Evolutionary conservation across 2,113 vertebrate genomes (phyloP).

Genomic region (Mastomys natalensis): DNA sequence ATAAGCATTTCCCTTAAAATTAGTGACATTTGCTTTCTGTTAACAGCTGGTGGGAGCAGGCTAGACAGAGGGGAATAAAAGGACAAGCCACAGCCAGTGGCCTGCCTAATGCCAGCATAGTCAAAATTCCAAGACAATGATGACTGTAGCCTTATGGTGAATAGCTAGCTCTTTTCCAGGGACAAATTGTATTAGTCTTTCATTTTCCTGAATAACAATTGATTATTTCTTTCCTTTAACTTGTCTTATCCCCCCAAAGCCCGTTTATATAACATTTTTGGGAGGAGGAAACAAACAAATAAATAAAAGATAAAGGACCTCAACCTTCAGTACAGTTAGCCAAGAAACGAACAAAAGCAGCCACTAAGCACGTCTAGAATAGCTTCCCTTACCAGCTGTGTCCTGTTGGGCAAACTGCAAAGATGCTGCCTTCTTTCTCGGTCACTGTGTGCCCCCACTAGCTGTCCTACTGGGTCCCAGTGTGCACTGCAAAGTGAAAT

Average conservation of each 20-base stretch:
- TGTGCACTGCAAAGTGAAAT: constrained; percentile 78
- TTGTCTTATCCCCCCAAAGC: background rate
- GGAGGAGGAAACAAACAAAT: background rate
- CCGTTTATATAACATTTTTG: background rate
- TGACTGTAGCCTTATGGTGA: constrained; percentile 40
- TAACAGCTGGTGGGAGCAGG: constrained; percentile 28
- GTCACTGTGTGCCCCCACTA: constrained; percentile 56
- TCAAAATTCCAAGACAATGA: constrained; percentile 36
- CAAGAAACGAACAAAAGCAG: constrained; percentile 29
- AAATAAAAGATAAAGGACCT: constrained; percentile 2
- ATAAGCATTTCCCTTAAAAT: constrained; percentile 58
- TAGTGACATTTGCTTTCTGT: constrained; percentile 55
- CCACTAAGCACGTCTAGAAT: background rate
- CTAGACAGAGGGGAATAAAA: constrained; percentile 60
- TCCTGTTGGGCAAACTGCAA: constrained; percentile 68
- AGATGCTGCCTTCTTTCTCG: constrained; percentile 59
- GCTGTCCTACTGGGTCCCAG: constrained; percentile 75
- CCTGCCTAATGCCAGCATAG: background rate
- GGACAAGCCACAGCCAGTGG: background rate
- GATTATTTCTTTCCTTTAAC: constrained; percentile 53
- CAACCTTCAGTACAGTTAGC: constrained; percentile 17
- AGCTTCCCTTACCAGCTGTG: constrained; percentile 75
- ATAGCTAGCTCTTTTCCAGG: background rate
- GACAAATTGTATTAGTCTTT: background rate
- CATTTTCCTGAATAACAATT: constrained; percentile 45